Percentiles rank a stretch among this genome's conserved stretches.
Evolutionary conservation across 2,113 vertebrate species (phyloP).

Genomic region (Cochlearius cochlearius): DNA sequence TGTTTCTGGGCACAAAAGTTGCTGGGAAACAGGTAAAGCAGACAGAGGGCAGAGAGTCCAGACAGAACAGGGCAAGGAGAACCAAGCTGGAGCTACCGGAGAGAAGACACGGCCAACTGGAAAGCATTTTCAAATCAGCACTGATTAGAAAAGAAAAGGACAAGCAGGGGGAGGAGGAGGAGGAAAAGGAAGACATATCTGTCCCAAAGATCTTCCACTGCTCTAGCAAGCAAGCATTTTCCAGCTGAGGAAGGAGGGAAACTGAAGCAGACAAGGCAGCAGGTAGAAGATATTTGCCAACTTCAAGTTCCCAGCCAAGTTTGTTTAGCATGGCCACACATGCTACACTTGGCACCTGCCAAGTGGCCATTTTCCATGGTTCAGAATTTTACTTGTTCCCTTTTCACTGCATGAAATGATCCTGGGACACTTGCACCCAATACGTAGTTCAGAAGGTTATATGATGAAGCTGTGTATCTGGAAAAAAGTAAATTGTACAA

Average conservation of each 20-base stretch:
- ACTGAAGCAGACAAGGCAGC: constrained; percentile 41
- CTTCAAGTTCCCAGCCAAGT: constrained; percentile 7
- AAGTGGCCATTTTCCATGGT: neutral
- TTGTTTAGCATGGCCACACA: constrained; percentile 17
- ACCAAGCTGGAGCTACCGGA: neutral
- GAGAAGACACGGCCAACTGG: neutral
- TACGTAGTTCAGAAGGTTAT: neutral
- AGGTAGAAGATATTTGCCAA: constrained; percentile 38
- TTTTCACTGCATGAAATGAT: neutral
- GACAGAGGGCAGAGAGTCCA: neutral
- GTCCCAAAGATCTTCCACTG: neutral
- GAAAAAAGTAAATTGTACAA: neutral
- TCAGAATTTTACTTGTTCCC: neutral
- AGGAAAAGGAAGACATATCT: neutral
- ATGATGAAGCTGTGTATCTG: neutral
- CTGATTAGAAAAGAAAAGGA: neutral
- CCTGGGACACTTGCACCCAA: neutral
- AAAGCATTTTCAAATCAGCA: neutral
- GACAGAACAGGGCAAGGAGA: neutral
- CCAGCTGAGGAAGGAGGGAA: constrained; percentile 32
- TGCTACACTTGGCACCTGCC: neutral
- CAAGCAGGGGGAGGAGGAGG: neutral
- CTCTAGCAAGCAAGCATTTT: neutral
- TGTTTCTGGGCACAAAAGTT: constrained; percentile 36
- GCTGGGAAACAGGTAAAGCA: constrained; percentile 10